phyloP scores from a whole-genome alignment of 2,888 invertebrate species.

The Drosophila sordidula region DNA sequence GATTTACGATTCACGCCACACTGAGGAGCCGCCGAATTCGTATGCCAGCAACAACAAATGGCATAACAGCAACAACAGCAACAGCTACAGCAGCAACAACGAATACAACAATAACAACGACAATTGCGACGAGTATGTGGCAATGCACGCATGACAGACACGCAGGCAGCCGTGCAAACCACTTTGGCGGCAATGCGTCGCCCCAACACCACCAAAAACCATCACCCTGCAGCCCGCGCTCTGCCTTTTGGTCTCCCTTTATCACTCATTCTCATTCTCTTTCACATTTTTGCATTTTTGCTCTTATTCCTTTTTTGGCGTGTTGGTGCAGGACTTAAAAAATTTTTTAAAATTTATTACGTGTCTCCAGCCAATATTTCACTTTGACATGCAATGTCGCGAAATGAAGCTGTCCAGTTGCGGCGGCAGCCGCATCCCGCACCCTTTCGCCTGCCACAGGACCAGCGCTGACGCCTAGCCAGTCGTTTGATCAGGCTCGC shows the following conservation, averaged over 20 bases:
- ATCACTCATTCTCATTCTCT: constrained; percentile 23
- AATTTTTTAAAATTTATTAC: constrained; percentile 83
- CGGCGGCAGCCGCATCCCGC: constrained; percentile 41
- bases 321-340: constrained; percentile 63
- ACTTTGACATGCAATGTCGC: constrained; percentile 84
- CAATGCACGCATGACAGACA: constrained; percentile 76
- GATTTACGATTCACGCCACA: constrained; percentile 82
- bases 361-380: constrained; percentile 84
- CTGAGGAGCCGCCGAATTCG: constrained; percentile 71
- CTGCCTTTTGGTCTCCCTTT: constrained; percentile 35
- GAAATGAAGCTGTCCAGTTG: constrained; percentile 83
- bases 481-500: constrained; percentile 37
- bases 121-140: constrained; percentile 63
- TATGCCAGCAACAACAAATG: constrained; percentile 21
- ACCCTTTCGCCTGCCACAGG: background rate
- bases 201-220: constrained; percentile 5
- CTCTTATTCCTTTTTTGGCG: constrained; percentile 10
- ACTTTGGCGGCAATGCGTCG: constrained; percentile 76
- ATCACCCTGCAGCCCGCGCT: background rate
- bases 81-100: constrained; percentile 25
- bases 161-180: constrained; percentile 79
- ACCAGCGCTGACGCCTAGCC: constrained; percentile 7
- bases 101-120: constrained; percentile 33
- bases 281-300: constrained; percentile 34
- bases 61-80: constrained; percentile 13